Percentiles rank a stretch among this genome's conserved stretches.
Conservation (phyloP, 2,888 invertebrate genomes). For the Drosophila histrio region DNA sequence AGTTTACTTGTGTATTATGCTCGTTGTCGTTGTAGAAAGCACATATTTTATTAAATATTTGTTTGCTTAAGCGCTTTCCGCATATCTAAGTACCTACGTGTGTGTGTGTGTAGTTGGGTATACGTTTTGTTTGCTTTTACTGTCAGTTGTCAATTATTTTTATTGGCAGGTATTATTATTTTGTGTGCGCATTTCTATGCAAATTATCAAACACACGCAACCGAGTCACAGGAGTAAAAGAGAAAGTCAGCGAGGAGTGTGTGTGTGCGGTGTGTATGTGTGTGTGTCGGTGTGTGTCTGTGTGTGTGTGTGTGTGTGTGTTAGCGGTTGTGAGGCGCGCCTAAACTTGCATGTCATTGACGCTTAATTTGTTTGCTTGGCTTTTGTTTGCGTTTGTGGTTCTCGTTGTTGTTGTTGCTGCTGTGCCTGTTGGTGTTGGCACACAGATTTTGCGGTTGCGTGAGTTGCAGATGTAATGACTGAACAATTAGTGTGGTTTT, state of each 20-base stretch:
- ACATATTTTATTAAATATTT: constrained; percentile 68
- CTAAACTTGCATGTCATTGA: constrained; percentile 76
- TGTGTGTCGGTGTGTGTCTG: constrained; percentile 15
- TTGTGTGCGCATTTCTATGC: constrained; percentile 72
- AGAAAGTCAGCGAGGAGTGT: constrained; percentile 3
- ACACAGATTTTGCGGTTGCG: constrained; percentile 71
- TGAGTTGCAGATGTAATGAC: constrained; percentile 53
- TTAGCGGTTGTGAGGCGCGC: constrained; percentile 44
- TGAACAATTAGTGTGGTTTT: constrained; percentile 45
- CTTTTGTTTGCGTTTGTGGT: constrained; percentile 58
- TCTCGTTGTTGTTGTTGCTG: constrained; percentile 19
- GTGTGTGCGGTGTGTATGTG: constrained; percentile 13
- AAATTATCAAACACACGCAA: constrained; percentile 66
- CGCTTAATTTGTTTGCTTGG: constrained; percentile 75
- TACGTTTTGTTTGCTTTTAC: constrained; percentile 61
- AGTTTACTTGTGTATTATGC: constrained; percentile 50
- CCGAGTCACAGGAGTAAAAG: neutral
- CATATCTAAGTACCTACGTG: constrained; percentile 16
- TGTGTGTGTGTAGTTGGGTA: constrained; percentile 3
- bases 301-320: constrained; percentile 25
- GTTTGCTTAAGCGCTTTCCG: constrained; percentile 36
- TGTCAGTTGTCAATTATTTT: constrained; percentile 79
- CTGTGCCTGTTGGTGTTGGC: constrained; percentile 36
- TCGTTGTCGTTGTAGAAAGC: constrained; percentile 30
- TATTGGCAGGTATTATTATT: constrained; percentile 77